Conservation (phyloP, 2,113 vertebrate species). For the Sinocyclocheilus maitianheensis region DNA sequence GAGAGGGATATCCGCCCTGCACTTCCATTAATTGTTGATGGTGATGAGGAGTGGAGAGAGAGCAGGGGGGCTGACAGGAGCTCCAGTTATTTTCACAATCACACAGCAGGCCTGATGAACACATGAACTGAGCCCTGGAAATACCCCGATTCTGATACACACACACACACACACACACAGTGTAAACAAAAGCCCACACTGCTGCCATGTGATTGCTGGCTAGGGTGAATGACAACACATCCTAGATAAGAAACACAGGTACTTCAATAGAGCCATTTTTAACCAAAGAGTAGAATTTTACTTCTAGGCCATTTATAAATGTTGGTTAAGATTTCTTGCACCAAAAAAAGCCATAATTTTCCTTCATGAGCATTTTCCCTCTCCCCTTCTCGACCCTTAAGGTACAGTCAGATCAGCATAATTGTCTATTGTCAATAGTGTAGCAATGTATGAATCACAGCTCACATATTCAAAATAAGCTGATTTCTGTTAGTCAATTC, state of each 20-base stretch:
- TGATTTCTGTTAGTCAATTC: not conserved
- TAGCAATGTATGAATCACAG: not conserved
- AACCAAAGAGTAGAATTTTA: not conserved
- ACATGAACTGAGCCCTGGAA: conserved; percentile 33
- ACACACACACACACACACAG: conserved; percentile 19
- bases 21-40: conserved; percentile 68
- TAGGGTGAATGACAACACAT: not conserved
- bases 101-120: conserved; percentile 35
- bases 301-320: not conserved
- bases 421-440: not conserved
- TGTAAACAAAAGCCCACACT: conserved; percentile 9
- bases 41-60: conserved; percentile 53
- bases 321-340: not conserved
- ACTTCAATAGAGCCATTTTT: not conserved
- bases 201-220: not conserved
- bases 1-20: conserved; percentile 62
- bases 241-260: not conserved
- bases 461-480: not conserved
- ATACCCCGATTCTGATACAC: conserved; percentile 17
- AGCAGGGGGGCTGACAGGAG: conserved; percentile 1
- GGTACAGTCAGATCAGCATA: not conserved
- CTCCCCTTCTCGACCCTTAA: too few relatives aligned
- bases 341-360: not conserved
- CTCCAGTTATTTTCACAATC: conserved; percentile 50
- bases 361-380: not conserved